Percentiles rank a stretch among this genome's conserved stretches.
phyloP scores from a whole-genome alignment of 2,113 vertebrate genomes.

The Cromileptes altivelis region DNA sequence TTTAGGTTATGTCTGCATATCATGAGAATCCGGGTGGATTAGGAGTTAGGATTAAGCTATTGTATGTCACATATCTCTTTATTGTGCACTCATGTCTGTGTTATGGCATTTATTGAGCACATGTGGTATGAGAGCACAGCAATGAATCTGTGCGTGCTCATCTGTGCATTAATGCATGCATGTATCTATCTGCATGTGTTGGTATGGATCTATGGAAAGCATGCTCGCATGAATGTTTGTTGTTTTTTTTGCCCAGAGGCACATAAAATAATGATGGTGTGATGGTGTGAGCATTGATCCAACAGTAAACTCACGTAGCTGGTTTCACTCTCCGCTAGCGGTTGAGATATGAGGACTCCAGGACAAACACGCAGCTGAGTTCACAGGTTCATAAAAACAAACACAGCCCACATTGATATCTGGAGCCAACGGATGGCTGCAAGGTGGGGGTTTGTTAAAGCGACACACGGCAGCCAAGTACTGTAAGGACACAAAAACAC shows the following conservation, averaged over 20 bases:
- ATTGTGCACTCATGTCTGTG: conserved; percentile 19
- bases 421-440: conserved; percentile 20
- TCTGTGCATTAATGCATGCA: not conserved
- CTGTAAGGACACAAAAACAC: not conserved
- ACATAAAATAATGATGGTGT: not conserved
- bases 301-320: conserved; percentile 41
- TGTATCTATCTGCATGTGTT: conserved; percentile 1
- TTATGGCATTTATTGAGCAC: conserved; percentile 10
- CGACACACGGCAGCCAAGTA: not conserved
- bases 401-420: conserved; percentile 42
- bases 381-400: conserved; percentile 61
- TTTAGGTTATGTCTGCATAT: conserved; percentile 73
- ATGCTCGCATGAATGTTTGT: not conserved
- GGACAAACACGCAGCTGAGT: conserved; percentile 49
- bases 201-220: conserved; percentile 11
- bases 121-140: not conserved
- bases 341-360: conserved; percentile 38
- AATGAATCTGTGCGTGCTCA: conserved; percentile 5
- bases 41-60: conserved; percentile 53
- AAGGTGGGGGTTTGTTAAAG: conserved; percentile 39
- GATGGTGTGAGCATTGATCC: conserved; percentile 22
- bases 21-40: conserved; percentile 56
- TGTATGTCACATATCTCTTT: conserved; percentile 32
- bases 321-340: conserved; percentile 36
- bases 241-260: no score